Evolutionary conservation across 1,140 invertebrate species (phyloP), one percentile per base, ranked within the genome.

Genomic region (Trichonephila inaurata): DNA sequence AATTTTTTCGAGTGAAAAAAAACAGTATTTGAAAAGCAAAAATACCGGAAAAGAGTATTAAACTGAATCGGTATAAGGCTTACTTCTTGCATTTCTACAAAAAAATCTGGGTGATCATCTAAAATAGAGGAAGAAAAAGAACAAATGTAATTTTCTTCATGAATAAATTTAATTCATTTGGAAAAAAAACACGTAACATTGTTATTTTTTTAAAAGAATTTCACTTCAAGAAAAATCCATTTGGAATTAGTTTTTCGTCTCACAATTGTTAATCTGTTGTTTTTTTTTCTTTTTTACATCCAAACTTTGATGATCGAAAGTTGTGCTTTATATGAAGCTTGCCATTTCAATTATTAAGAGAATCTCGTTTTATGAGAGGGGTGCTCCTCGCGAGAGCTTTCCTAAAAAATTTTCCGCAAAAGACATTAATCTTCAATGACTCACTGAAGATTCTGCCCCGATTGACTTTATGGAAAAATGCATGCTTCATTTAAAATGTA

Each of bases 261-360:
- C 18, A 77, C 4, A 77, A 77, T 77, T 28, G 28, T 77, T 77
- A 33, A 33, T 19, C 33, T 77, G 28, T 40, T 19, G 19, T 40
- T 40, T 40, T 40, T 40, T 40, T 40, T n/a, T n/a, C n/a, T 16
- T 16, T 28, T 33, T 77, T 77, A 18, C 4, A 40, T 77, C 28
- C 33, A 40, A 77, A 77, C 72, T 77, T 77, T 77, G 28, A 77
- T 77, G 72, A 40, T 77, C 16, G 28, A 16, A 40, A 77, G 72
- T 5, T 28, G 33, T 16, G 33, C 33, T 40, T 18, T 40, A 40
- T 40, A 18, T 40, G 2, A 28, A 77, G 16, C 21, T 64, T 64
- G 62, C 21, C 21, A 19, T 64, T 64, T 21, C 1, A 1, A 64
- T 19, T 19, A 64, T 19, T 19, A 64, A 64, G 62, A 16, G 19